Base-by-base conservation (phyloP, 2,113 vertebrate species). In the Chloropsis cyanopogon region DNA sequence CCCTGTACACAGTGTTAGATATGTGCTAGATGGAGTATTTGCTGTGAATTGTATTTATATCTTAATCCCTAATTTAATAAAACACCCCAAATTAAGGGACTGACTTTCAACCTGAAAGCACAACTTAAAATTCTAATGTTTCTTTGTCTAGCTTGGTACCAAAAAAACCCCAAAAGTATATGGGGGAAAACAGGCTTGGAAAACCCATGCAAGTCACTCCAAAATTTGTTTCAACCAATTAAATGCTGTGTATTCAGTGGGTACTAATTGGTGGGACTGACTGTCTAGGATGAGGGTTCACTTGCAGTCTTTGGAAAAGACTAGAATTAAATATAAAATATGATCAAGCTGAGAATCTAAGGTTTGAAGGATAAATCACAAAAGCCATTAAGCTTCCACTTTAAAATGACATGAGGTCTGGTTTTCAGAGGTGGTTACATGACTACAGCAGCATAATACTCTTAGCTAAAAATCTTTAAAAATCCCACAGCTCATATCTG, bases 81-180 rank as follows among this genome's bases (percentile, higher is more conserved):
- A 2, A 6, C 17, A 66, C 21, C 3, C 2, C n/a, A 90, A 54
- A 39, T 18, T 39, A 37, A 39, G 14, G 7, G 1, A 23, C 21
- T 70, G 60, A 73, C 54, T 37, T 15, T 49, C 46, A 78, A 73
- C 13, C 5, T 60, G 26, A 83, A 90, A 86, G 66, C 10, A 11
- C 1, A 72, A 12, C 76, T 44, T 93, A 71, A 78, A 47, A 56
- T n/a, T 81, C 19, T 47, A 35, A 15, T 50, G 11, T 50, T 73
- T 72, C 42, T 73, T 73, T 86, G 11, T 42, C 88, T 70, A 44
- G 20, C 26, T 50, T 83, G 33, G 17, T 44, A 52, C 6, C 0
- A 28, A 81, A 66, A 75, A 41, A 13, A 1, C 0, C 1, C 15
- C 14, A 31, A 11, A 52, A 31, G 3, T 28, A 11, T 68, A 10